Evolutionary conservation across 2,888 invertebrate species (phyloP).

Genomic region (Podotricha telesiphe): DNA sequence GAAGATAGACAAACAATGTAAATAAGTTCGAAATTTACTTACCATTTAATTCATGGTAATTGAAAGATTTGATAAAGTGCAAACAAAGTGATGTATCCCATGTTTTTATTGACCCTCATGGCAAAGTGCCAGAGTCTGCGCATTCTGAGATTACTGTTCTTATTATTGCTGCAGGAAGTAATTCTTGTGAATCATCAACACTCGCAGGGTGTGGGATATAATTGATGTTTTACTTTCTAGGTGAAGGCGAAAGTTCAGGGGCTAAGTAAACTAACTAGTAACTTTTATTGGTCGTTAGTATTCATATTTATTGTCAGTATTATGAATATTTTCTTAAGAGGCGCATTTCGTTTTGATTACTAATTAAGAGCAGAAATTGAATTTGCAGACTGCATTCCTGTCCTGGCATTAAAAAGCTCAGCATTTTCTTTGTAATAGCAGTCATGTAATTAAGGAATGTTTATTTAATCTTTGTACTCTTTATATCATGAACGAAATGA

Average conservation of each 20-base stretch:
- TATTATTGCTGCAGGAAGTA: slow-evolving; percentile 55
- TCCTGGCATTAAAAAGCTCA: slow-evolving; percentile 47
- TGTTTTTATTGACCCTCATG: slow-evolving; percentile 52
- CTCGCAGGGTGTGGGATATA: slow-evolving; percentile 42
- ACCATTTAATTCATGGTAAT: slow-evolving; percentile 32
- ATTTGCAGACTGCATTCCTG: slow-evolving; percentile 46
- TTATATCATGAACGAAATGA: not conserved
- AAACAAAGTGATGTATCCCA: slow-evolving; percentile 61
- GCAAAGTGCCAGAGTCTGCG: slow-evolving; percentile 63
- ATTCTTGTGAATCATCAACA: slow-evolving; percentile 53
- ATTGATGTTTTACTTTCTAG: slow-evolving; percentile 33
- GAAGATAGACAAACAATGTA: slow-evolving; percentile 5
- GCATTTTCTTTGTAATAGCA: slow-evolving; percentile 36
- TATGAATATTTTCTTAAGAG: slow-evolving; percentile 22
- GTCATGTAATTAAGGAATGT: not conserved
- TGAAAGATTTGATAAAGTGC: slow-evolving; percentile 62
- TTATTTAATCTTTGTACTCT: not conserved
- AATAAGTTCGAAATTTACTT: slow-evolving; percentile 12
- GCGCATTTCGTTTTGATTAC: slow-evolving; percentile 41
- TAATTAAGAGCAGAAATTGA: slow-evolving; percentile 43
- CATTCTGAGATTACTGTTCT: slow-evolving; percentile 62
- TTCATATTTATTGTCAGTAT: slow-evolving; percentile 18
- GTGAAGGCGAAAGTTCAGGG: slow-evolving; percentile 42
- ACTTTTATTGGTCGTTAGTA: slow-evolving; percentile 5
- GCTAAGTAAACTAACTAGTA: not conserved